Evolutionary conservation across 2,113 vertebrate genomes (phyloP), one percentile per base, ranked within the genome.

Genomic region (Notarius lentiginosus): DNA sequence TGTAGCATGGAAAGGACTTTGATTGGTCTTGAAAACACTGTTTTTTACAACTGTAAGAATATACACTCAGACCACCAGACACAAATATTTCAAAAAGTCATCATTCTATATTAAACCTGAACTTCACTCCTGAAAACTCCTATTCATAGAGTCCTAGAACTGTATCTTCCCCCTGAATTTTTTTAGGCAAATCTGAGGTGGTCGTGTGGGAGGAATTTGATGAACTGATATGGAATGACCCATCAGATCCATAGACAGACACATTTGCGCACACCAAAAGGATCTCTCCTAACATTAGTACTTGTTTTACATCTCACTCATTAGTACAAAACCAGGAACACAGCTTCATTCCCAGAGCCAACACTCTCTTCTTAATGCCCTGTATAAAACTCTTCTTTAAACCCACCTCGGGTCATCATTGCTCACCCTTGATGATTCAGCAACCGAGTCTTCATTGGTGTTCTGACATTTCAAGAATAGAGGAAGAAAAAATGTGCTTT

Each of bases 401-500:
- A 85, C 41, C 18, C 5, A 12, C 18, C 84, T 85, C 73, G 22
- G 82, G 66, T 73, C 68, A 41, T 53, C 60, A 34, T 15, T 15
- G 18, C 10, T 66, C 61, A 85, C 60, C 72, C 24, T 34, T 55
- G 41, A 51, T 7, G 14, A 20, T 49, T 66, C 34, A 60, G 53
- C 10, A 60, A 82, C 53, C 2, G 27, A 49, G 34, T 14, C 66
- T 68, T 82, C 66, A 51, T 34, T 17, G 5, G 65, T 8, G 49
- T 51, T 81, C 55, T 73, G 79, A 73, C 79, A 73, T 34, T 82
- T 81, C 79, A 82, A 86, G 85, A 55, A 56, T 34, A 61, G 34
- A 70, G 22, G 53, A 86, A 81, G 66, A 72, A 86, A 81, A 73
- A 49, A 14, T 18, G 5, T 22, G 4, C 34, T 20, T 81, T 70